Conservation (phyloP, 1,140 invertebrate species). For the Lethocerus indicus region DNA sequence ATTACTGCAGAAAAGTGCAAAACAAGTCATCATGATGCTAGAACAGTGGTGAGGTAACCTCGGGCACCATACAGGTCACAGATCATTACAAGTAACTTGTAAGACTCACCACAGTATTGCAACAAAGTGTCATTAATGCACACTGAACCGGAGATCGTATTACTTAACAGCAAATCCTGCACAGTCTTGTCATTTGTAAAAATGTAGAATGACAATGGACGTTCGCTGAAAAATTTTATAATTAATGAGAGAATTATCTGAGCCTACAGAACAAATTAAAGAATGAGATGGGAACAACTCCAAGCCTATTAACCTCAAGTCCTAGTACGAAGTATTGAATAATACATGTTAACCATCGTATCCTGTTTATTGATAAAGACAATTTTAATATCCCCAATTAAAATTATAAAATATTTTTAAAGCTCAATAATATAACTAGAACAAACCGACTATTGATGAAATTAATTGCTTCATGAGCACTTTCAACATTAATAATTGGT, state of each 20-base stretch:
- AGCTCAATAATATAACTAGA: not conserved
- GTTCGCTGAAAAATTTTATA: conserved; percentile 33
- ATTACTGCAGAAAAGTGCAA: too few relatives aligned
- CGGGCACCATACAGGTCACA: too few relatives aligned
- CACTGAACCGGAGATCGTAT: conserved; percentile 68
- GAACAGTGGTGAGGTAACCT: too few relatives aligned
- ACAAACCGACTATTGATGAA: conserved; percentile 53
- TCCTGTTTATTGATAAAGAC: not conserved
- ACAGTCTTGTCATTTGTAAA: conserved; percentile 60
- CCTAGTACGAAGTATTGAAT: too few relatives aligned
- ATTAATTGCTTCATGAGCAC: conserved; percentile 72
- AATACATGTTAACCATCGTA: too few relatives aligned
- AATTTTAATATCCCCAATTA: not conserved
- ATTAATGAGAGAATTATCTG: not conserved
- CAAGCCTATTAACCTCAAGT: too few relatives aligned
- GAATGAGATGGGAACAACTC: too few relatives aligned
- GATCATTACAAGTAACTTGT: conserved; percentile 22
- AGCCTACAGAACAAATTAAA: too few relatives aligned
- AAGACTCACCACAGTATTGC: conserved; percentile 45
- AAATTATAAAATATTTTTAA: not conserved
- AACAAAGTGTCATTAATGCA: conserved; percentile 84
- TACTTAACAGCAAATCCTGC: conserved; percentile 50
- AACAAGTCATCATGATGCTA: too few relatives aligned
- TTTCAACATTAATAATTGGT: conserved; percentile 66
- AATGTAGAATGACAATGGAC: conserved; percentile 73